These are phyloP conservation scores for Sebastes taczanowskii DNA, from an alignment of 2,797 vertebrate genomes.

Conservation along the genomic window DNA sequence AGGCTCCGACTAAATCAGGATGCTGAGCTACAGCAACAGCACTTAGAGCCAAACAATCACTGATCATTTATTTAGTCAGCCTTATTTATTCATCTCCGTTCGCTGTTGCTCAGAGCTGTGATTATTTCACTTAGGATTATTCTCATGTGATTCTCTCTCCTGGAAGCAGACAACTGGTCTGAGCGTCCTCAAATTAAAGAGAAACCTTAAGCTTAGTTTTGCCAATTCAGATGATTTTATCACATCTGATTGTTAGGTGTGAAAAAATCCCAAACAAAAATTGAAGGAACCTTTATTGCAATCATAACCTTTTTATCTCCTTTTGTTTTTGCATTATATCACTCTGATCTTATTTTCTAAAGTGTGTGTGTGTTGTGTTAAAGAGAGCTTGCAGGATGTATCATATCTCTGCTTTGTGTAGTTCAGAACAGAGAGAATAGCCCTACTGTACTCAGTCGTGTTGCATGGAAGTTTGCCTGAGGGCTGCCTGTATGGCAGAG, in stretches of 20 bases:
- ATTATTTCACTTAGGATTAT: conserved; percentile 76
- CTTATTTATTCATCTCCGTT: conserved; percentile 80
- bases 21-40: conserved; percentile 77
- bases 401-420: conserved; percentile 38
- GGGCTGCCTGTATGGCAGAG: conserved; percentile 14
- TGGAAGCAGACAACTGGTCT: conserved; percentile 54
- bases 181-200: conserved; percentile 50
- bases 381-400: conserved; percentile 5
- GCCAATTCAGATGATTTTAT: conserved; percentile 39
- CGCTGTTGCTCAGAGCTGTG: conserved; percentile 75
- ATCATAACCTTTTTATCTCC: conserved; percentile 20
- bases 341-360: conserved; percentile 22
- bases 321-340: conserved; percentile 2
- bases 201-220: conserved; percentile 29
- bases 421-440: conserved; percentile 41
- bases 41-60: conserved; percentile 82
- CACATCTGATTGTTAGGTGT: conserved; percentile 20
- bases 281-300: conserved; percentile 13
- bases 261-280: background rate
- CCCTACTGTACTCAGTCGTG: conserved; percentile 12
- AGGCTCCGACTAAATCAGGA: conserved; percentile 82
- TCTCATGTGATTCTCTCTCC: conserved; percentile 61
- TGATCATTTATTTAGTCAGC: conserved; percentile 83
- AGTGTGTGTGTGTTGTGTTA: conserved; percentile 28
- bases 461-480: conserved; percentile 22